Evolutionary conservation across 1,140 invertebrate genomes (phyloP), one percentile per base, ranked within the genome.

Genomic region (Sitobion miscanthi): DNA sequence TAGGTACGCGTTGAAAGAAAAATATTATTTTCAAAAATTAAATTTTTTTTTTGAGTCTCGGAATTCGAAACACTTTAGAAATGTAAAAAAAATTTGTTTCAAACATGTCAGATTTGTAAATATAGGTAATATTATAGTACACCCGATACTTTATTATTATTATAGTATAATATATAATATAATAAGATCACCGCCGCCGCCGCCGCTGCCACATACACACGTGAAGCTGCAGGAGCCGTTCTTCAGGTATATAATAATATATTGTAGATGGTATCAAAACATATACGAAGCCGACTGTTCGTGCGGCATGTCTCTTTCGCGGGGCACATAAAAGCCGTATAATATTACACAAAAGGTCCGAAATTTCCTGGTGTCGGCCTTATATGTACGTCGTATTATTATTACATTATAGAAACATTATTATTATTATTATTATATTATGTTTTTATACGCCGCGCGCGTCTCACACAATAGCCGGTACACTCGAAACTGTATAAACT

Each of bases 271-370:
- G 62, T 92, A 92, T 92, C 91, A 83, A 92, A 92, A 92, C 91
- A 83, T 82, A 92, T 45, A 91, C 42, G 90, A 91, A n/a, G 45
- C 91, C 91, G 91, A 92, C 91, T 14, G 69, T n/a, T 9, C 38
- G 57, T 3, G 90, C 69, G 90, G 47, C 91, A 38, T 92, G 42
- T 91, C 45, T 83, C 20, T 89, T n/a, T 54, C 88, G 52, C 52
- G 88, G 62, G 89, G 30, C 47, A n/a, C n/a, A 89, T 57, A 92
- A 83, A 82, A 92, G 47, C 91, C 91, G 91, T 92, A 92, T 92
- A 92, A 92, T 92, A 49, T 92, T 92, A 83, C 91, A 92, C 91
- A 92, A 92, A 92, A 92, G 91, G 77, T 92, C 91, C 91, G 91
- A 92, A 92, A 91, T 82, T 83, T 92, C n/a, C 77, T 92, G 91